phyloP scores from a whole-genome alignment of 2,888 invertebrate genomes.

The Heteromyza rotundicornis region DNA sequence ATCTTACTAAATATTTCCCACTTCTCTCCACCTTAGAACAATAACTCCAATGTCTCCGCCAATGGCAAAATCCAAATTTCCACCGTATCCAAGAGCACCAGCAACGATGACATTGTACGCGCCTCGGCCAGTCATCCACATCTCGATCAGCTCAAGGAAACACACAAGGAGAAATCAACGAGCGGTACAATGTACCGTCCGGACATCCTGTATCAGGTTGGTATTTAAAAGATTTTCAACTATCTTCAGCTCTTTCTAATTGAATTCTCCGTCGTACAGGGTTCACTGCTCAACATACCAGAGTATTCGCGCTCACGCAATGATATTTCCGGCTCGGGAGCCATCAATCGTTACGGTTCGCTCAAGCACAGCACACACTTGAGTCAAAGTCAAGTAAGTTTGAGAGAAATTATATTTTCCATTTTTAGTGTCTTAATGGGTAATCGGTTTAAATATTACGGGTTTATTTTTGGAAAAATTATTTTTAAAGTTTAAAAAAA shows the following conservation, averaged over 20 bases:
- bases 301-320: constrained; percentile 65
- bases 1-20: too few species aligned
- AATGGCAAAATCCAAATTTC: constrained; percentile 44
- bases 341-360: constrained; percentile 61
- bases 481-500: too few species aligned
- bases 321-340: constrained; percentile 62
- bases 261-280: constrained; percentile 35
- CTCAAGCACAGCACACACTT: constrained; percentile 49
- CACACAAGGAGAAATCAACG: constrained; percentile 63
- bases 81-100: constrained; percentile 41
- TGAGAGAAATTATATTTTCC: too few species aligned
- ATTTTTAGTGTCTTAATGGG: too few species aligned
- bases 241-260: neutral
- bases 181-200: constrained; percentile 84
- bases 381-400: constrained; percentile 48
- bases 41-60: constrained; percentile 44
- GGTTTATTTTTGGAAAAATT: too few species aligned
- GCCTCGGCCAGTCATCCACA: constrained; percentile 75
- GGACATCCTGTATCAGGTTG: constrained; percentile 89
- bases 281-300: constrained; percentile 66
- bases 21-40: constrained; percentile 42
- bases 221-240: neutral
- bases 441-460: too few species aligned
- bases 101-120: constrained; percentile 60
- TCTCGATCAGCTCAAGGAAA: constrained; percentile 45